Conservation (phyloP, 1,140 invertebrate species). For the Drosophila lacertosa region DNA sequence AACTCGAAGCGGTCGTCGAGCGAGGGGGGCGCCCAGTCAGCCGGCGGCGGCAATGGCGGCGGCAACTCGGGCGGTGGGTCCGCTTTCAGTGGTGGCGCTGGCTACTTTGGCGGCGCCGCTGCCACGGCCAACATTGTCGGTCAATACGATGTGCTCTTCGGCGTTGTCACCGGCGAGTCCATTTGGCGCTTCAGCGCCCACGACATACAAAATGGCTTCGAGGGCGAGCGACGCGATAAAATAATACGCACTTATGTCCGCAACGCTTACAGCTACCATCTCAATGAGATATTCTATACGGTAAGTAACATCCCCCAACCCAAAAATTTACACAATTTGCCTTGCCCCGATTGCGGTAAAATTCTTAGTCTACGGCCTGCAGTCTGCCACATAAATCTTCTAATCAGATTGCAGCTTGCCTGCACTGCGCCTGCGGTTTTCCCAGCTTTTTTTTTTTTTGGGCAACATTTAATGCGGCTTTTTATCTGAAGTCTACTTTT, state of each 20-base stretch:
- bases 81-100: constrained; percentile 49
- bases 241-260: constrained; percentile 96
- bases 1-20: constrained; percentile 77
- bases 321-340: constrained; percentile 2
- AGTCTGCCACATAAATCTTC: constrained; percentile 55
- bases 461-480: constrained; percentile 38
- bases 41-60: constrained; percentile 43
- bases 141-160: constrained; percentile 92
- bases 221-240: constrained; percentile 93
- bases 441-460: constrained; percentile 1
- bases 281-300: constrained; percentile 98
- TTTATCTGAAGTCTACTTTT: constrained; percentile 46
- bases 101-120: constrained; percentile 56
- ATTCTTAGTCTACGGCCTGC: constrained; percentile 6
- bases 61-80: constrained; percentile 55
- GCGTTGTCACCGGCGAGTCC: constrained; percentile 93
- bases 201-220: constrained; percentile 94
- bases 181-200: constrained; percentile 92
- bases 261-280: constrained; percentile 96
- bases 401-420: constrained; percentile 54
- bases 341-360: neutral
- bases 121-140: constrained; percentile 55
- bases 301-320: constrained; percentile 79
- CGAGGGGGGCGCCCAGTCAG: constrained; percentile 60
- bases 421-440: neutral